Conservation (phyloP, 2,113 vertebrate genomes). For the Phrynocephalus versicolor region DNA sequence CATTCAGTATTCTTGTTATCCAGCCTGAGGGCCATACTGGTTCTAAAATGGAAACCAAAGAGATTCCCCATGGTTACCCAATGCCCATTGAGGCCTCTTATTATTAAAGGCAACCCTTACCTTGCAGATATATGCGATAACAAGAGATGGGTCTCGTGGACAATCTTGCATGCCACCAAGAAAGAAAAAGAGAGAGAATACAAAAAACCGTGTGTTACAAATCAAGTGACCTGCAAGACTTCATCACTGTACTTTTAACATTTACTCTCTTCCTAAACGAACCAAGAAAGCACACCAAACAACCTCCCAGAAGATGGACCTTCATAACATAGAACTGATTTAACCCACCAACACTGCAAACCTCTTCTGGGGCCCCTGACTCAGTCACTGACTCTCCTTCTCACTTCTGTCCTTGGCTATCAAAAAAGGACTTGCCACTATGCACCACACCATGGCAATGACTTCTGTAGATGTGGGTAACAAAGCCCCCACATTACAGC, state of each 20-base stretch:
- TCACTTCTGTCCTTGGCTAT: background rate
- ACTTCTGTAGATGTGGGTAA: background rate
- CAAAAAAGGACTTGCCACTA: background rate
- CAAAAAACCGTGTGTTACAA: slow-evolving; percentile 8
- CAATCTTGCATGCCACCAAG: background rate
- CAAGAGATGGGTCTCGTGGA: slow-evolving; percentile 75
- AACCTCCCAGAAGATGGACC: background rate
- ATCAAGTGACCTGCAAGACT: background rate
- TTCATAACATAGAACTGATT: background rate
- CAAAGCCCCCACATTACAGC: background rate
- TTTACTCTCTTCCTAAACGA: background rate
- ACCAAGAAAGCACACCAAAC: background rate
- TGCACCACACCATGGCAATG: background rate
- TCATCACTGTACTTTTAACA: fast-evolving
- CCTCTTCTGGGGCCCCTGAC: too few relatives aligned
- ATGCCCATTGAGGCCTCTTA: background rate
- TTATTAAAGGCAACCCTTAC: slow-evolving; percentile 65
- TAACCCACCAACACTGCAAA: background rate
- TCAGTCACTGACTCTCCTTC: background rate
- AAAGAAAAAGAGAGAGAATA: background rate
- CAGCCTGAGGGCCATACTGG: too few relatives aligned
- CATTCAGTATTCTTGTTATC: background rate
- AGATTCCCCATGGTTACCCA: background rate
- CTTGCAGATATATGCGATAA: slow-evolving; percentile 91
- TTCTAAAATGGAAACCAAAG: background rate